Evolutionary conservation across 2,888 invertebrate genomes (phyloP).

Genomic region (Agrotis ipsilon): DNA sequence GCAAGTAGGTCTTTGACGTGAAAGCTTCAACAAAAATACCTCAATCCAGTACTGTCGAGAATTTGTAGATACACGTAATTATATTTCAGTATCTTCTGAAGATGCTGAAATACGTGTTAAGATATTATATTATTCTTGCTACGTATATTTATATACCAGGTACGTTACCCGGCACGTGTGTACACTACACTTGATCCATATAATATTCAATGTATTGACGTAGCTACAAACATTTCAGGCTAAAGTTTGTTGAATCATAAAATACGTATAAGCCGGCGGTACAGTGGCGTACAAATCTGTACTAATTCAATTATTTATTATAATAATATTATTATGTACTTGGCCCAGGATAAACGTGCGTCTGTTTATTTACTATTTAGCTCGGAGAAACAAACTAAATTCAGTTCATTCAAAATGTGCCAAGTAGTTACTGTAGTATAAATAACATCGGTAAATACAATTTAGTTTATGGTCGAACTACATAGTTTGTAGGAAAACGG

Average conservation of each 20-base stretch:
- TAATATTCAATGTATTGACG: slow-evolving; percentile 1
- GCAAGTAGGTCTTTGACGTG: slow-evolving; percentile 9
- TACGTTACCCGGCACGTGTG: neutral
- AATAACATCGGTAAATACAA: slow-evolving; percentile 28
- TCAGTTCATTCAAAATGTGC: slow-evolving; percentile 36
- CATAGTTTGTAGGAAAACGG: slow-evolving; percentile 1
- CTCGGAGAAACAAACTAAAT: slow-evolving; percentile 26
- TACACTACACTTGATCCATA: neutral
- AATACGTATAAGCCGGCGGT: neutral
- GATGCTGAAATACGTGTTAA: neutral
- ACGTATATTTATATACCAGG: neutral
- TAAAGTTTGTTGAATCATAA: neutral
- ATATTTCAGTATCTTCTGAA: neutral
- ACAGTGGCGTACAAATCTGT: slow-evolving; percentile 12
- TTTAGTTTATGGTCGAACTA: slow-evolving; percentile 9
- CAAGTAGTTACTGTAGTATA: slow-evolving; percentile 16
- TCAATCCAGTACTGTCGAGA: slow-evolving; percentile 7
- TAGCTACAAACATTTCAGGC: neutral
- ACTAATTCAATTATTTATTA: slow-evolving; percentile 20
- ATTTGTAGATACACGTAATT: slow-evolving; percentile 5
- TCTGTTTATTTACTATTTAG: slow-evolving; percentile 26
- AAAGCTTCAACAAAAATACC: slow-evolving; percentile 4
- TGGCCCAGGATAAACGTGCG: slow-evolving; percentile 22
- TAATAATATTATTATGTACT: slow-evolving; percentile 18
- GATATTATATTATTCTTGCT: neutral